Evolutionary conservation across 92 coral and sea anemone species (phyloP), one percentile per base, ranked within the genome.

Genomic region (Siderastrea radians): DNA sequence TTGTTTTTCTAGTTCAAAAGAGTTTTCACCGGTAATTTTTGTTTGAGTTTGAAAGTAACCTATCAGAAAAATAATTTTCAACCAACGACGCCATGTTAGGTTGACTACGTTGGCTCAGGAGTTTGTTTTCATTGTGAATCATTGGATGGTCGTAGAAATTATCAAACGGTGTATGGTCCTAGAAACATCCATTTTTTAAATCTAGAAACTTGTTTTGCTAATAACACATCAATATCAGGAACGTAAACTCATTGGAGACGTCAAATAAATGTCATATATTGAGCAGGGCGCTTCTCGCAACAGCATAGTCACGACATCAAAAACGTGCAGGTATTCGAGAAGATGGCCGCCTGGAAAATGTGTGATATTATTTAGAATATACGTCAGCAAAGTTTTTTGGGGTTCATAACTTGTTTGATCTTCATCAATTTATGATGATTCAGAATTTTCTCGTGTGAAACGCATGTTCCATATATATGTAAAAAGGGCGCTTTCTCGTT

Each of bases 231-330:
- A 80, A 80, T 80, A 80, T 67, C 48, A 66, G 49, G 12, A 54
- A 69, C 66, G 65, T 82, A 63, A 74, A 53, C 78, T 44, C 78
- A 45, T 45, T 57, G 55, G 58, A 71, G 61, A 47, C 64, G 86
- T 81, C 76, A 81, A 52, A 81, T 46, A 26, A 60, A 17, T 16
- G 66, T n/a, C 63, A n/a, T 69, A 47, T 82, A 59, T 69, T 70
- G 78, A 71, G 26, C 11, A 47, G 7, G 11, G 48, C 19, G 49
- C 58, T 17, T 64, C 26, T 77, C 6, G 46, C 48, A 51, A 26
- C 48, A 1, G 43, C 14, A 44, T 55, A 15, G 67, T 55, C 50
- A 55, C 15, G 11, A 68, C 19, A 54, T 12, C 10, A n/a, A 82
- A n/a, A 70, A 62, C 78, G 78, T 55, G 66, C 45, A 54, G 55